These are phyloP conservation scores for Zootermopsis nevadensis DNA, from an alignment of 2,888 invertebrate species.

Conservation along the genomic window DNA sequence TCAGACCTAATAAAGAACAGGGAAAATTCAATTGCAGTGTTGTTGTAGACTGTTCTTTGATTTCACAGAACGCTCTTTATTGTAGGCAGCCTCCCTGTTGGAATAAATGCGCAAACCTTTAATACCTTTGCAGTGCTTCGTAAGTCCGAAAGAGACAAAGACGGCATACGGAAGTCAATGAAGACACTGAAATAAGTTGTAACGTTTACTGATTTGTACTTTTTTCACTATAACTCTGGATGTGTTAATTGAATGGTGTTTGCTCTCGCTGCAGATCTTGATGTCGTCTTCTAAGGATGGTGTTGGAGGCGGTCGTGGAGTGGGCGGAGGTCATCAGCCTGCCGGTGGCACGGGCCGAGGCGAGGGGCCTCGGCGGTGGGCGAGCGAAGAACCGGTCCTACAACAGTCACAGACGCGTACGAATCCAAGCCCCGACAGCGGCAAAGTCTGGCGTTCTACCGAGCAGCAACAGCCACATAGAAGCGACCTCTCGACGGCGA, in stretches of 20 bases:
- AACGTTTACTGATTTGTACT: background rate
- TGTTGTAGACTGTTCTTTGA: too few species aligned
- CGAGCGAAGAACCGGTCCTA: conserved; percentile 57
- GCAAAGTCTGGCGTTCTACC: conserved; percentile 6
- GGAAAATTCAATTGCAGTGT: too few species aligned
- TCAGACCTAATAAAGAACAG: too few species aligned
- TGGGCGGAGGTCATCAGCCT: conserved; percentile 61
- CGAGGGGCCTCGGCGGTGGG: conserved; percentile 49
- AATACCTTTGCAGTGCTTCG: too few species aligned
- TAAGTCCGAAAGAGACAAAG: too few species aligned
- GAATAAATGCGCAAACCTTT: too few species aligned
- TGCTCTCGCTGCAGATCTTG: background rate
- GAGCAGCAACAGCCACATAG: conserved; percentile 8
- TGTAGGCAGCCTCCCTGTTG: too few species aligned
- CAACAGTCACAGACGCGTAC: conserved; percentile 56
- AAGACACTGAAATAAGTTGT: background rate
- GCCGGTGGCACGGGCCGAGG: conserved; percentile 59
- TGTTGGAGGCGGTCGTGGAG: conserved; percentile 61
- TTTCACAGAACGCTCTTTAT: too few species aligned
- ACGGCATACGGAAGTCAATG: background rate
- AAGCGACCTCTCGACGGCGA: conserved; percentile 11
- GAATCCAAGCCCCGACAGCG: conserved; percentile 45
- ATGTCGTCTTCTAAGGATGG: conserved; percentile 38
- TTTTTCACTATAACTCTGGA: background rate
- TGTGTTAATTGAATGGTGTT: conserved; percentile 20